Conservation (phyloP, 2,113 vertebrate genomes). For the Sinocyclocheilus grahami region DNA sequence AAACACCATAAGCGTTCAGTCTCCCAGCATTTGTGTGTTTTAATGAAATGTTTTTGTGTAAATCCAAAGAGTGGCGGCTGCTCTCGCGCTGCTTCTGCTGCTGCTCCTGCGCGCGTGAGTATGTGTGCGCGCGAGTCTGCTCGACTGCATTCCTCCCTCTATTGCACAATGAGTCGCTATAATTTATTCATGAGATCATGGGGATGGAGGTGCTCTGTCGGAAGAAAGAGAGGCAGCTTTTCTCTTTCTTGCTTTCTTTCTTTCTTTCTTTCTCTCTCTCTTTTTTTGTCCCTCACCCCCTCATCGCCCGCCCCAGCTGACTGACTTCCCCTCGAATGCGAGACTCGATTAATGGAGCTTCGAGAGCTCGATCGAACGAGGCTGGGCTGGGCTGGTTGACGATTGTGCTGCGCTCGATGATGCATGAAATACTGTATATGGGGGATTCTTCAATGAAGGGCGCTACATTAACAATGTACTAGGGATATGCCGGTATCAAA, state of each 20-base stretch:
- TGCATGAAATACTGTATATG: not conserved
- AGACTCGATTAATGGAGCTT: constrained; percentile 69
- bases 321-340: constrained; percentile 53
- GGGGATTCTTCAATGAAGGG: not conserved
- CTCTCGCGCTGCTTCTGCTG: constrained; percentile 7
- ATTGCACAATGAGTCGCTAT: constrained; percentile 74
- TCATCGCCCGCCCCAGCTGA: constrained; percentile 64
- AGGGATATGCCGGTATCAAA: no score
- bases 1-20: not conserved
- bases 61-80: constrained; percentile 24
- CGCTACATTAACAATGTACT: no score
- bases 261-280: constrained; percentile 50
- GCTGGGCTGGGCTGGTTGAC: not conserved
- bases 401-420: constrained; percentile 29
- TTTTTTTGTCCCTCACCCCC: constrained; percentile 66
- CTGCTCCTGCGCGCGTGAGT: not conserved
- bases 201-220: constrained; percentile 70
- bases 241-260: constrained; percentile 38
- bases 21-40: constrained; percentile 9
- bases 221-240: constrained; percentile 60
- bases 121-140: constrained; percentile 39
- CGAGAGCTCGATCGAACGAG: constrained; percentile 3
- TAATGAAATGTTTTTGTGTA: constrained; percentile 33
- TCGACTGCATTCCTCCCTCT: constrained; percentile 67
- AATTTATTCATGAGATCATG: constrained; percentile 81